A percentile compares a stretch with the other conserved stretches of the same genome.
These are phyloP conservation scores for Rallus crepitans DNA, from an alignment of 2,797 vertebrate species.

Conservation along the genomic window DNA sequence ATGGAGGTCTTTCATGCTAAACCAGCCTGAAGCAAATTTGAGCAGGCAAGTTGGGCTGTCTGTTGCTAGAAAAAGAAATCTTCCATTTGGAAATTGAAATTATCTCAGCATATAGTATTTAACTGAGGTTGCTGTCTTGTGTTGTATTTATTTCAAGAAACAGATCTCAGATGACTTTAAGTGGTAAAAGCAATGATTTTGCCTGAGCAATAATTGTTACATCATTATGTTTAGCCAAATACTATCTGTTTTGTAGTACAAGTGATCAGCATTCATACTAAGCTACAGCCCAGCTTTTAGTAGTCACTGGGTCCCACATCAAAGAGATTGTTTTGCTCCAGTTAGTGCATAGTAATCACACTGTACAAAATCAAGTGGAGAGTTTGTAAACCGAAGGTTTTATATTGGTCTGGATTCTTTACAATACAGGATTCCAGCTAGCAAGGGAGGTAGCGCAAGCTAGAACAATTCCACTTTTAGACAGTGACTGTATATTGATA, in stretches of 20 bases:
- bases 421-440: neutral
- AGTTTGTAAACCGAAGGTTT: slow-evolving; percentile 1
- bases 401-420: neutral
- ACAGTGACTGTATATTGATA: neutral
- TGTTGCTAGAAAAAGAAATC: slow-evolving; percentile 64
- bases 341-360: neutral
- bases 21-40: slow-evolving; percentile 67
- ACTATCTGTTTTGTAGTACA: slow-evolving; percentile 52
- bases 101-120: slow-evolving; percentile 69
- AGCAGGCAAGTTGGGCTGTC: slow-evolving; percentile 53
- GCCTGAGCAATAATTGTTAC: slow-evolving; percentile 67
- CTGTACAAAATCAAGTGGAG: neutral
- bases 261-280: slow-evolving; percentile 68
- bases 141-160: slow-evolving; percentile 74
- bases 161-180: slow-evolving; percentile 71
- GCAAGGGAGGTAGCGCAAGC: neutral
- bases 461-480: neutral
- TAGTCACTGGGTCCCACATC: slow-evolving; percentile 62
- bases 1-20: slow-evolving; percentile 42
- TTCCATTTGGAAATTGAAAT: slow-evolving; percentile 71
- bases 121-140: slow-evolving; percentile 60
- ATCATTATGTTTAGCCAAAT: slow-evolving; percentile 72
- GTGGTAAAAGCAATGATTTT: slow-evolving; percentile 71
- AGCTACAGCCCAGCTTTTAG: slow-evolving; percentile 64
- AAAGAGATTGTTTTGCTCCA: slow-evolving; percentile 59